Evolutionary conservation across 1,140 invertebrate species (phyloP).

Genomic region (Drosophila bocki): DNA sequence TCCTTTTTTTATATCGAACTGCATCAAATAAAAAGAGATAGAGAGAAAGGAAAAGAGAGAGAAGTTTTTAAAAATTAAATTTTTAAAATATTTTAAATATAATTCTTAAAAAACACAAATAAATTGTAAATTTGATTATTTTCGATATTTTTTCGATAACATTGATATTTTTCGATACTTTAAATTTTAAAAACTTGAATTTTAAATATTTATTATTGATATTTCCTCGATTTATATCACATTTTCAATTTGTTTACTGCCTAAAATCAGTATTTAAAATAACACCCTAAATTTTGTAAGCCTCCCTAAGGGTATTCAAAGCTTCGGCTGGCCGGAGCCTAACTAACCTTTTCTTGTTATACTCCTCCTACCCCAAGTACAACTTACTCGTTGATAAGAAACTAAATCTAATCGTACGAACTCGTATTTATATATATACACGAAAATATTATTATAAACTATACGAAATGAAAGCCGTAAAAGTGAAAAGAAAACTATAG

Average conservation of each 20-base stretch:
- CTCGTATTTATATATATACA: slow-evolving; percentile 23
- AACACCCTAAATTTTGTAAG: neutral
- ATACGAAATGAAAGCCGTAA: neutral
- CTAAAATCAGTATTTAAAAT: neutral
- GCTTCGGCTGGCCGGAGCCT: slow-evolving; percentile 10
- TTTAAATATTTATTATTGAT: neutral
- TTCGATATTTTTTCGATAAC: neutral
- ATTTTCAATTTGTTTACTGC: neutral
- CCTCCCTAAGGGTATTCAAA: slow-evolving; percentile 1
- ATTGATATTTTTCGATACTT: neutral
- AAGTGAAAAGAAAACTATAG: neutral
- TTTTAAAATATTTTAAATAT: neutral
- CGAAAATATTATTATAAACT: slow-evolving; percentile 1
- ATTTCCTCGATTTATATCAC: neutral
- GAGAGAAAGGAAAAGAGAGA: neutral
- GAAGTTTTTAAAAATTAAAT: neutral
- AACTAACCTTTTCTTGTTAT: slow-evolving; percentile 19
- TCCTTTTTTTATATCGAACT: neutral
- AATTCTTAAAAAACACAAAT: neutral
- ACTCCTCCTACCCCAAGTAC: slow-evolving; percentile 33
- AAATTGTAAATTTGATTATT: neutral
- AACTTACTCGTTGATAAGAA: slow-evolving; percentile 37
- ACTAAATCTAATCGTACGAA: slow-evolving; percentile 15
- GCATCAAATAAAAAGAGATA: neutral
- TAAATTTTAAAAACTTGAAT: no score